Base-by-base conservation (phyloP, 2,113 vertebrate species). In the Leptosomus discolor region DNA sequence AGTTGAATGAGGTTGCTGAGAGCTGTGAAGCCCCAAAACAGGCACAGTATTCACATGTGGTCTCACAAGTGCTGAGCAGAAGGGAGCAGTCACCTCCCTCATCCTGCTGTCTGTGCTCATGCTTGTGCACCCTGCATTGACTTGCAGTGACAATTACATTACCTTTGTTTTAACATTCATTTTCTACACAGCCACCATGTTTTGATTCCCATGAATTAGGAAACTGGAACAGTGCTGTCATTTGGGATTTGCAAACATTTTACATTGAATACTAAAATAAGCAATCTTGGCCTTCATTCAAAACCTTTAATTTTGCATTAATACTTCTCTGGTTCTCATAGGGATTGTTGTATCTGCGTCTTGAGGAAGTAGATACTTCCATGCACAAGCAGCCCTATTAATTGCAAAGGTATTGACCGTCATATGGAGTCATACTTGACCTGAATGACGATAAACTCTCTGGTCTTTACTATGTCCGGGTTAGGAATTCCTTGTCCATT, bases 271-370 rank as follows among this genome's bases (percentile, higher is more conserved):
- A 69, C 69, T 92, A 56, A 84, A 94, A 63, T 61, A 45, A 94
- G 94, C 8, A 9, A 36, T 81, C 57, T 71, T 94, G 94, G 95
- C 94, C 36, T 89, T 86, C 3, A 3, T 84, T 97, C 92, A 91
- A 53, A 86, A 94, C 84, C 79, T 92, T 92, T 54, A 92, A 73
- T 93, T 92, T 94, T 88, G 82, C 46, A 69, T 92, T 93, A 96
- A 77, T 96, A 70, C 34, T 91, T 94, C 17, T 23, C 45, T 71
- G 30, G 48, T 94, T 96, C 94, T 86, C 94, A 32, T 17, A 84
- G 80, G 76, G 61, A 67, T 91, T 89, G 69, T 51, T 84, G 53
- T 86, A 18, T 91, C 83, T 81, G 32, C 75, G 73, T 74, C 79
- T 88, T 88, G 75, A 77, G 88, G 94, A 93, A 93, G 80, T 50